Percentiles rank a stretch among this genome's conserved stretches.
Conservation (phyloP, 2,888 invertebrate genomes). For the Scaptomyza flava region DNA sequence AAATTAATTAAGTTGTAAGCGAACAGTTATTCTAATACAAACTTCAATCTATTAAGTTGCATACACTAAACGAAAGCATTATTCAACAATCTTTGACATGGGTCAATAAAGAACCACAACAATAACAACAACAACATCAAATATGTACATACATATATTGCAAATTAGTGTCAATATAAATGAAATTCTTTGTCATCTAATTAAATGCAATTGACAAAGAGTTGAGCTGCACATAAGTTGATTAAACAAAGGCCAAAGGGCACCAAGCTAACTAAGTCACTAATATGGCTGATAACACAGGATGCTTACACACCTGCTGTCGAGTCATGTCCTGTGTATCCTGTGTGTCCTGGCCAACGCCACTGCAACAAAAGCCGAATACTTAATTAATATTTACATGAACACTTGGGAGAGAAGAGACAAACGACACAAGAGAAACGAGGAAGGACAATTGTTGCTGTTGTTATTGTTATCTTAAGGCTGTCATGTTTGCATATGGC, state of each 20-base stretch:
- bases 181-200: conserved; percentile 65
- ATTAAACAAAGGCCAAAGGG: conserved; percentile 60
- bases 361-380: conserved; percentile 61
- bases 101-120: conserved; percentile 14
- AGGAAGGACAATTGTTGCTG: conserved; percentile 43
- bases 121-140: conserved; percentile 4
- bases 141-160: conserved; percentile 7
- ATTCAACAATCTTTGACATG: conserved; percentile 16
- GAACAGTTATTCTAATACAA: conserved; percentile 4
- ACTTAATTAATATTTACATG: conserved; percentile 80
- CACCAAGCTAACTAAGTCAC: conserved; percentile 52
- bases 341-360: conserved; percentile 31
- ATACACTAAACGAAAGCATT: not conserved
- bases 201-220: conserved; percentile 48
- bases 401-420: conserved; percentile 36
- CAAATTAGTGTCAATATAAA: conserved; percentile 64
- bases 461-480: conserved; percentile 51
- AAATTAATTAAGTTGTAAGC: conserved; percentile 19
- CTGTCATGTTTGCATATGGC: conserved; percentile 64
- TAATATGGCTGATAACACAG: conserved; percentile 51
- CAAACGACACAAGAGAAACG: not conserved
- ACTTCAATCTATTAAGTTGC: conserved; percentile 13
- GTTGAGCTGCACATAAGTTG: conserved; percentile 38
- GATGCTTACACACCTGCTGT: conserved; percentile 31
- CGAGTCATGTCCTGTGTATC: conserved; percentile 23